phyloP scores from a whole-genome alignment of 2,797 vertebrate species.

The Streptopelia turtur region DNA sequence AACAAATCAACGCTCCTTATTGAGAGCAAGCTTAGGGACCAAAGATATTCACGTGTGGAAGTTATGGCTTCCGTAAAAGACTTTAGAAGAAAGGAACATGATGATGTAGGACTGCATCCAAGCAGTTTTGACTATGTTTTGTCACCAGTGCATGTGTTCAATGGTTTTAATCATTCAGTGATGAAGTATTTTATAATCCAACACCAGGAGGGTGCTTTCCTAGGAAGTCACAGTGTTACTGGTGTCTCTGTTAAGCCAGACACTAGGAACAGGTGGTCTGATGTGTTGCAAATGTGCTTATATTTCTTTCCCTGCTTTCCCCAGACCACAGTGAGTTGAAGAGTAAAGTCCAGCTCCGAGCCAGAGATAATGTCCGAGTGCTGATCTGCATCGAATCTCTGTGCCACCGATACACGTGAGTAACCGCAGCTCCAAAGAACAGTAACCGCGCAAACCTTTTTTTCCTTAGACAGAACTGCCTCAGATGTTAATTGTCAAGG shows the following conservation, averaged over 20 bases:
- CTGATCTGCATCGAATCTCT: constrained; percentile 95
- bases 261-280: neutral
- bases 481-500: neutral
- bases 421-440: neutral
- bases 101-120: neutral
- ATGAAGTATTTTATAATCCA: neutral
- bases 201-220: neutral
- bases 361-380: constrained; percentile 87
- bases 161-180: neutral
- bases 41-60: neutral
- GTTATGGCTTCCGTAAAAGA: neutral
- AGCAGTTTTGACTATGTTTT: neutral
- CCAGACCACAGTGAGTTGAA: constrained; percentile 91
- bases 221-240: neutral
- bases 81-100: rapidly evolving
- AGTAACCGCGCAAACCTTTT: neutral
- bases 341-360: constrained; percentile 85
- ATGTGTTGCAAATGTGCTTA: neutral
- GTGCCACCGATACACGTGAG: constrained; percentile 93
- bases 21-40: neutral
- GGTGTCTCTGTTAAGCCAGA: neutral
- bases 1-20: neutral
- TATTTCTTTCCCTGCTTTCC: neutral
- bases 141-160: neutral
- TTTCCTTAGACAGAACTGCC: neutral